Evolutionary conservation across 2,797 vertebrate species (phyloP).

Genomic region (Hypotaenidia okinawae): DNA sequence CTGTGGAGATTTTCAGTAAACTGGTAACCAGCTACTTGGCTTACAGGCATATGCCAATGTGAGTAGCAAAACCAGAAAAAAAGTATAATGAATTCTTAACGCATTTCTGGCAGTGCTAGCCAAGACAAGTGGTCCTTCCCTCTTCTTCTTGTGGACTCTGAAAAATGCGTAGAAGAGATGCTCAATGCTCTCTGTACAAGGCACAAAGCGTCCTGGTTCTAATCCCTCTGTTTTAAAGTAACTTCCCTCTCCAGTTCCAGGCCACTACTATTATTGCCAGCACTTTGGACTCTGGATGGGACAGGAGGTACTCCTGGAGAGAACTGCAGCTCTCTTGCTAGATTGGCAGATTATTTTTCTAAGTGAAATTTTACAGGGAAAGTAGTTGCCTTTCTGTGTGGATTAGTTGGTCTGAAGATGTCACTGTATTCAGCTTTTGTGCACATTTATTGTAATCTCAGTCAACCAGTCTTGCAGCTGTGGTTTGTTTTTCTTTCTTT

Average conservation of each 20-base stretch:
- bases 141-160: not conserved
- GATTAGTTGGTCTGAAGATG: not conserved
- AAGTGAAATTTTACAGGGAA: not conserved
- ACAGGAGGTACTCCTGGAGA: not conserved
- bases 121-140: not conserved
- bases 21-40: accelerated
- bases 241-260: not conserved
- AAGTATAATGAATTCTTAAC: not conserved
- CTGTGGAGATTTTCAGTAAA: not conserved
- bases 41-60: not conserved
- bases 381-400: not conserved
- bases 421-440: not conserved
- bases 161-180: not conserved
- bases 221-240: not conserved
- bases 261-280: not conserved
- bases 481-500: not conserved
- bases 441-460: not conserved
- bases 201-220: not conserved
- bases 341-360: not conserved
- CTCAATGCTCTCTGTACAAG: not conserved
- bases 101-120: not conserved
- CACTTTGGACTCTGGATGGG: not conserved
- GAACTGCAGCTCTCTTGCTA: not conserved
- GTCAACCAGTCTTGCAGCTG: not conserved
- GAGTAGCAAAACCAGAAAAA: not conserved